Base-by-base conservation (phyloP, 2,797 vertebrate species). In the Sphaeramia orbicularis region DNA sequence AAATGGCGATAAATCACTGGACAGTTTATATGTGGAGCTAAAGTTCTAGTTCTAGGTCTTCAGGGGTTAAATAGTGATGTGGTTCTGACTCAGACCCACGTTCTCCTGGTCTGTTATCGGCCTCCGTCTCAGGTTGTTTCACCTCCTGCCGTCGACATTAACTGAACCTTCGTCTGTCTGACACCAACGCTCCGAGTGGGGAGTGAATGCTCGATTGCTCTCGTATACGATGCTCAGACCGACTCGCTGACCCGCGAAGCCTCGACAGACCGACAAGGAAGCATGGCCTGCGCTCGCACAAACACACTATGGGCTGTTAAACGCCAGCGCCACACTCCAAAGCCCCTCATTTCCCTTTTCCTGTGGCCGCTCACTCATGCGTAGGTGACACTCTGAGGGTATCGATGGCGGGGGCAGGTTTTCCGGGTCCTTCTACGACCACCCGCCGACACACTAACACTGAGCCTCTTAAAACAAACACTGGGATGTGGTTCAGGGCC, bases 331-430 rank as follows among this genome's bases (percentile, higher is more conserved):
- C 85, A 89, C 83, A 82, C 74, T 83, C 78, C 66, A 74, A 81
- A 85, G 88, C 84, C 82, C 78, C 80, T 86, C 87, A 87, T 91
- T 92, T 92, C 89, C 90, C 89, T 76, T 76, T 89, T 91, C 90
- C 90, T 89, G 90, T 66, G 51, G 89, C 69, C 19, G 81, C 47
- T 84, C 84, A 78, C 50, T 89, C 78, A 85, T 86, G 75, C 88
- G 73, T 89, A 82, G 55, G 80, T 57, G 74, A 86, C 83, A 80
- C 61, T 43, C 64, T 6, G 58, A 74, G 79, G 41, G 83, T 84
- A 83, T 89, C 65, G 45, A 81, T 86, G 61, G 78, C 78, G 60
- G 40, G 58, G 42, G 48, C 55, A 75, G 62, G 53, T 72, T 79
- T 65, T 16, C 14, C 61, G 37, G 45, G 38, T 27, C 81, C 61